Conservation (phyloP, 2,113 vertebrate genomes). For the Pterocles orientalis region DNA sequence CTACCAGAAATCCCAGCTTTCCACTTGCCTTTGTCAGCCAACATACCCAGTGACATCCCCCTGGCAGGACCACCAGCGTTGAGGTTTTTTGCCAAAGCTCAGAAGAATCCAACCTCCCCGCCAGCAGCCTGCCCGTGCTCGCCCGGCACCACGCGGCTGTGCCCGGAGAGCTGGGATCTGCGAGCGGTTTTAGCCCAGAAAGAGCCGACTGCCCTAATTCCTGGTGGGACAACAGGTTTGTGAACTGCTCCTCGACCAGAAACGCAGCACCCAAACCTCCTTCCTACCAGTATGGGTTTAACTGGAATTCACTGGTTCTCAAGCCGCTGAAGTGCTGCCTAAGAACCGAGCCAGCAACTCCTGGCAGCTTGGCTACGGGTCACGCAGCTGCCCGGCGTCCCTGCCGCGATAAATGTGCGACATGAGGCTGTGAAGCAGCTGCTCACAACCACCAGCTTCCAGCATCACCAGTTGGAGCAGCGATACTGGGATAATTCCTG, state of each 20-base stretch:
- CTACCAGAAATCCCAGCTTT: neutral
- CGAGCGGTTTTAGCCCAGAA: neutral
- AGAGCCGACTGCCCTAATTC: neutral
- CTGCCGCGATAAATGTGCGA: neutral
- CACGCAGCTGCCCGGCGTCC: neutral
- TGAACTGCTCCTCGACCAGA: neutral
- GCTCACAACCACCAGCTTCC: neutral
- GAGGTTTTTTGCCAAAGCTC: neutral
- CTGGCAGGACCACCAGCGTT: neutral
- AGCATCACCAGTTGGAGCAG: neutral
- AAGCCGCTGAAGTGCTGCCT: neutral
- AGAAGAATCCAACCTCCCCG: neutral
- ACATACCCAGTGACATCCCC: neutral
- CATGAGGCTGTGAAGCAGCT: neutral
- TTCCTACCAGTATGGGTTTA: neutral
- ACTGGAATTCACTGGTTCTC: neutral
- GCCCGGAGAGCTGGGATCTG: neutral
- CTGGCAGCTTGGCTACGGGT: neutral
- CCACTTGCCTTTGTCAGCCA: neutral
- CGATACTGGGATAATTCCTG: neutral
- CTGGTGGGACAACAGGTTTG: neutral
- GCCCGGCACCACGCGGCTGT: fast-evolving
- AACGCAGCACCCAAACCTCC: neutral
- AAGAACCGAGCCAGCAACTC: neutral
- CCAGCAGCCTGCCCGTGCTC: neutral